Base-by-base conservation (phyloP, 1,140 invertebrate species). In the Hycleus phaleratus region DNA sequence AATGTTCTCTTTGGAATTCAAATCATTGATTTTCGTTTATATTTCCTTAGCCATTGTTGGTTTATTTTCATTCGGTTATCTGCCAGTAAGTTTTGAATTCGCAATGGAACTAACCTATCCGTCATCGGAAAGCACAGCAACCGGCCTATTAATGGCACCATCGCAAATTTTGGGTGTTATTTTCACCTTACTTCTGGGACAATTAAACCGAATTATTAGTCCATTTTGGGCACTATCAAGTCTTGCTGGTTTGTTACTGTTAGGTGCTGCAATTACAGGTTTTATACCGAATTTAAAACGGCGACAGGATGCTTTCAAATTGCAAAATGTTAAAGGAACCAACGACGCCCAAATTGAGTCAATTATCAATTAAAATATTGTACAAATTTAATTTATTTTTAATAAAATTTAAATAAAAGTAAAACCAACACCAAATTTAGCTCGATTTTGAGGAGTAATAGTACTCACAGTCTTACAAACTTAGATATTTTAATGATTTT, bases 51-150 rank as follows among this genome's bases (percentile, higher is more conserved):
- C 42, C 24, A 44, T 62, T 2, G 49, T 67, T 40, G 67, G 67
- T 42, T 58, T 65, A 38, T 69, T 68, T 52, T 56, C 46, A 24
- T 66, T 56, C 44, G 61, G 55, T 18, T 66, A 65, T 45, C 59
- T 62, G 49, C 53, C 59, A 44, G 63, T 64, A 10, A 63, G 67
- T 44, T 67, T 64, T 38, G 67, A 69, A 49, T 51, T 69, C 12
- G 65, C 61, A 5, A 62, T 63, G 7, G 67, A 69, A 55, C 54
- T 69, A 11, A 64, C 67, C 8, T 69, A 61, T 58, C 67, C 67
- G 38, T 49, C 55, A 32, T 54, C 63, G 8, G 65, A 69, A 54
- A 63, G 63, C 39, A 69, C 64, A 25, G 61, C 64, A 11, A 56
- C 62, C 3, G 67, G 67, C 38, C 48, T 69, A 38, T 46, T 69